A percentile compares a stretch with the other conserved stretches of the same genome.
Conservation (phyloP, 2,797 vertebrate genomes). For the Netta rufina region DNA sequence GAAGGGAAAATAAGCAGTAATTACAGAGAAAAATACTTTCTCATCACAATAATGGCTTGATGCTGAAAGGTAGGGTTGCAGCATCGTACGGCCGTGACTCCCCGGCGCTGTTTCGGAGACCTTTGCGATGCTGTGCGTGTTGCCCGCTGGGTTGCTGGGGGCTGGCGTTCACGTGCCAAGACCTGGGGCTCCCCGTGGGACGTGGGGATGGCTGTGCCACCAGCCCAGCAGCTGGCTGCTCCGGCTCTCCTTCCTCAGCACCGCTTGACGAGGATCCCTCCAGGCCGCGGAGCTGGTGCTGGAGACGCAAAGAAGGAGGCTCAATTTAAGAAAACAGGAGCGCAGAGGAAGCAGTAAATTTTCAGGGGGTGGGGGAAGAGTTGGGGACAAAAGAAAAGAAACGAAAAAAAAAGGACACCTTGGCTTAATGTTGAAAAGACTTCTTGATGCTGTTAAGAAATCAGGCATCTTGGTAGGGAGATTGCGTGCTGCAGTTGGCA, state of each 20-base stretch:
- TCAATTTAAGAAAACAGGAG: background rate
- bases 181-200: background rate
- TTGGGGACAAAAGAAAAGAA: background rate
- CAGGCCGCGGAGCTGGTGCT: background rate
- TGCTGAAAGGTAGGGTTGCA: background rate
- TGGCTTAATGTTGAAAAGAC: background rate
- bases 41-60: conserved; percentile 10
- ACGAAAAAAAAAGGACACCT: background rate
- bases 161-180: background rate
- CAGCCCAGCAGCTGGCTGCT: background rate
- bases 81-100: background rate
- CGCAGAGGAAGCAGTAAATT: background rate
- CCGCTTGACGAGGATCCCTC: background rate
- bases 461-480: background rate
- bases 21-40: conserved; percentile 18
- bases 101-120: background rate
- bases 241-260: background rate
- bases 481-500: background rate
- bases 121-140: background rate
- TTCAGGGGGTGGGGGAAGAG: background rate
- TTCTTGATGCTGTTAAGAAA: background rate
- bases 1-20: conserved; percentile 42
- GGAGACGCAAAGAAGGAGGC: background rate
- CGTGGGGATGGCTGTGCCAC: background rate
- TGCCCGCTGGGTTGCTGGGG: background rate